These are phyloP conservation scores for Spisula solida DNA, from an alignment of 2,888 invertebrate species.

Conservation along the genomic window DNA sequence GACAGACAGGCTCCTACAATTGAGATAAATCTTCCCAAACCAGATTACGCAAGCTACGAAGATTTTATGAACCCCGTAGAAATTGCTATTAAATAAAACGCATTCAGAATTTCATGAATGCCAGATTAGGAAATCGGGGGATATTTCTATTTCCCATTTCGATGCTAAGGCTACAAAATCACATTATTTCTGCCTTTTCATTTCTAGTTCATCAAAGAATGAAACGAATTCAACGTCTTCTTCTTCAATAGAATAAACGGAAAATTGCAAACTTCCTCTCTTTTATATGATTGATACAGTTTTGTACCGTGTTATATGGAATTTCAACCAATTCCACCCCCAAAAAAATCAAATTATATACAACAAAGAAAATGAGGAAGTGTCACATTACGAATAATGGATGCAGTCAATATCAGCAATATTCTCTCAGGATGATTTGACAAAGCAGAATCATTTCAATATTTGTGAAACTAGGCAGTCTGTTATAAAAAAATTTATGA, in stretches of 20 bases:
- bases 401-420: not conserved
- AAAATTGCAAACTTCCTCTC: not conserved
- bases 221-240: not conserved
- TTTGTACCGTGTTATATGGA: not conserved
- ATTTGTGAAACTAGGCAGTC: too few relatives aligned
- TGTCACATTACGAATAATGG: not conserved
- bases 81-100: conserved; percentile 12
- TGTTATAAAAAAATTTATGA: too few relatives aligned
- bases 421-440: too few relatives aligned
- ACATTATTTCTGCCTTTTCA: conserved; percentile 7
- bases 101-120: conserved; percentile 16
- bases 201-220: not conserved
- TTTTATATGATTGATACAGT: not conserved
- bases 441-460: too few relatives aligned
- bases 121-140: not conserved
- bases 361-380: not conserved
- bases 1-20: not conserved
- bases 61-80: not conserved
- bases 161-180: not conserved
- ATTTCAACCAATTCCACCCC: not conserved
- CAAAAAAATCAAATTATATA: not conserved
- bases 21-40: not conserved
- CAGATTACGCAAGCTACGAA: not conserved
- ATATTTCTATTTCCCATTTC: not conserved
- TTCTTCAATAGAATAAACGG: not conserved